Conservation (phyloP, 2,888 invertebrate genomes). For the Patella pellucida region DNA sequence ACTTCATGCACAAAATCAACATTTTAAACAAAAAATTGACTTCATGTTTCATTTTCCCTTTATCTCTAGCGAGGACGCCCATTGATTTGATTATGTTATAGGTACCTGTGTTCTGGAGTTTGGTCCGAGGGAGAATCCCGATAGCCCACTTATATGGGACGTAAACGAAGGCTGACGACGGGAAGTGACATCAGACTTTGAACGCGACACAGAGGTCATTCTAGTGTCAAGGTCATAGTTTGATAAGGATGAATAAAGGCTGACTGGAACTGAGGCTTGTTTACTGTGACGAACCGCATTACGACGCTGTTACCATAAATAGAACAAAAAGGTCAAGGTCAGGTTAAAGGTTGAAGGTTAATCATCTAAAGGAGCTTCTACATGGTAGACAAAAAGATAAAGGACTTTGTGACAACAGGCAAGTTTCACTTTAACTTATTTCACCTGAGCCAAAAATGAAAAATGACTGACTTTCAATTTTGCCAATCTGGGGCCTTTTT, state of each 20-base stretch:
- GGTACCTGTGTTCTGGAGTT: not conserved
- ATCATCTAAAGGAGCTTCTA: not conserved
- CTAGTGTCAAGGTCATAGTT: constrained; percentile 30
- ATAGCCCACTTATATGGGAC: not conserved
- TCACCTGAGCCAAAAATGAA: no score
- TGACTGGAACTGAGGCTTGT: constrained; percentile 60
- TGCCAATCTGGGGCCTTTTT: no score
- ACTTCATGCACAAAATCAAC: no score
- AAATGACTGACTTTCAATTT: no score
- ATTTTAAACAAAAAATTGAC: no score
- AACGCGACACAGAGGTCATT: constrained; percentile 44
- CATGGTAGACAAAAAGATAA: no score
- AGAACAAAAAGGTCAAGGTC: constrained; percentile 16
- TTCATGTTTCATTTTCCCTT: no score
- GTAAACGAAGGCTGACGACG: constrained; percentile 24
- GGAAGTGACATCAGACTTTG: constrained; percentile 55
- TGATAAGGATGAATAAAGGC: constrained; percentile 44
- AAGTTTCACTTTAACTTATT: no score
- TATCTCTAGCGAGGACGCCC: no score
- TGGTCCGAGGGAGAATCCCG: not conserved
- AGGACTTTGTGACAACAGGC: no score
- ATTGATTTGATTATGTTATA: not conserved
- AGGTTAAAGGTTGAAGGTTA: constrained; percentile 2
- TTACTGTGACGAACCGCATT: constrained; percentile 53
- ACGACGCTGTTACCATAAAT: constrained; percentile 38